A percentile compares a stretch with the other conserved stretches of the same genome.
These are phyloP conservation scores for Ruditapes philippinarum DNA, from an alignment of 1,140 invertebrate genomes.

Conservation along the genomic window DNA sequence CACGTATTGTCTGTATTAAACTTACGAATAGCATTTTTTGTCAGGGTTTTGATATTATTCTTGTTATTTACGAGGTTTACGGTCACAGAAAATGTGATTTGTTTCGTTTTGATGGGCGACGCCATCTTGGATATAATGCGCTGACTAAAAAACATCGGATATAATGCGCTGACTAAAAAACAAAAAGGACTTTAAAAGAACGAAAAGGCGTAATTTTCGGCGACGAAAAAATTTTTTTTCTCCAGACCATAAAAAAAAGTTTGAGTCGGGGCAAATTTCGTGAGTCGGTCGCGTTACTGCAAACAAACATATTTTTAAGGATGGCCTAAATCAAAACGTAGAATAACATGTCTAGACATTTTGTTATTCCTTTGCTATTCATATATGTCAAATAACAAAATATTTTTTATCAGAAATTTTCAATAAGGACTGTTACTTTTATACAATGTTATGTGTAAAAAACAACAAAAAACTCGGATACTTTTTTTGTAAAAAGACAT, in stretches of 20 bases:
- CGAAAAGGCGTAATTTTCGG: no score
- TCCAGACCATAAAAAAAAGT: not conserved
- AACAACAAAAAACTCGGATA: no score
- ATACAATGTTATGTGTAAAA: no score
- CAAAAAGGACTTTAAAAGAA: not conserved
- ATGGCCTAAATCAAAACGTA: no score
- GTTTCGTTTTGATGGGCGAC: not conserved
- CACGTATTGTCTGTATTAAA: not conserved
- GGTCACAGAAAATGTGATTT: conserved; percentile 4
- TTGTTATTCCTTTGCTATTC: no score
- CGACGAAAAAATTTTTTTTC: not conserved
- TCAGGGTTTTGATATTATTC: not conserved
- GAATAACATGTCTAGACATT: no score
- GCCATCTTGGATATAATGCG: not conserved
- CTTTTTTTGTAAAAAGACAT: no score
- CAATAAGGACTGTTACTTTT: no score
- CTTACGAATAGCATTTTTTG: not conserved
- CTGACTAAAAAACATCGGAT: not conserved
- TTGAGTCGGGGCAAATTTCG: not conserved
- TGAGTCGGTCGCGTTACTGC: conserved; percentile 14
- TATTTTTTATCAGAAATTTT: no score
- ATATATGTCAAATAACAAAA: no score
- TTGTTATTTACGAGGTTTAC: not conserved
- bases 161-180: not conserved
- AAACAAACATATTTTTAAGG: conserved; percentile 6